Conservation (phyloP, 2,888 invertebrate species). For the Terebella lapidaria region DNA sequence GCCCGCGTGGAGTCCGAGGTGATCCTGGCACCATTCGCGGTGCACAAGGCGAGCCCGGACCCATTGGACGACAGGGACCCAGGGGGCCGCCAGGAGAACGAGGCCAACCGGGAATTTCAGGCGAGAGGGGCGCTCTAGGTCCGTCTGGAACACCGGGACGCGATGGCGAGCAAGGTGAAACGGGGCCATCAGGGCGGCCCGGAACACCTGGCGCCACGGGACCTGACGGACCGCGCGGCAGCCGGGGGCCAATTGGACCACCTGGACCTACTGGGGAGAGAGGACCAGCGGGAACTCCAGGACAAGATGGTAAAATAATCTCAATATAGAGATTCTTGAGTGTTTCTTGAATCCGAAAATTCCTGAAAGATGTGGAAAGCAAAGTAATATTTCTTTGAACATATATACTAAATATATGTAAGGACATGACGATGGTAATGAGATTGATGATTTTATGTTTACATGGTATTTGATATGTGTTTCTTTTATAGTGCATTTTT, state of each 20-base stretch:
- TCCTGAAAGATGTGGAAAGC: too few species aligned
- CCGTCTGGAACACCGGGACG: not conserved
- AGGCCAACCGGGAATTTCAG: conserved; percentile 14
- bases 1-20: conserved; percentile 8
- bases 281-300: not conserved
- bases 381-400: too few species aligned
- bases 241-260: conserved; percentile 6
- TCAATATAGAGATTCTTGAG: too few species aligned
- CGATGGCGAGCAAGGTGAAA: conserved; percentile 3
- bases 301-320: not conserved
- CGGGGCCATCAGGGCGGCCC: conserved; percentile 12
- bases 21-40: not conserved
- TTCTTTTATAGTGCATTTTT: too few species aligned
- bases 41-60: conserved; percentile 1
- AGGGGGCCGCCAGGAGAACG: conserved; percentile 7
- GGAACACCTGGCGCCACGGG: conserved; percentile 13
- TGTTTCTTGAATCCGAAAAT: too few species aligned
- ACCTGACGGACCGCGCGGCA: conserved; percentile 10
- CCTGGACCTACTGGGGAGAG: conserved; percentile 2
- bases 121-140: conserved; percentile 5
- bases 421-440: too few species aligned
- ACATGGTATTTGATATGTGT: too few species aligned
- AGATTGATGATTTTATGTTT: too few species aligned
- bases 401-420: too few species aligned
- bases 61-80: conserved; percentile 4